phyloP scores from a whole-genome alignment of 2,113 vertebrate genomes.

The Saccopteryx bilineata region DNA sequence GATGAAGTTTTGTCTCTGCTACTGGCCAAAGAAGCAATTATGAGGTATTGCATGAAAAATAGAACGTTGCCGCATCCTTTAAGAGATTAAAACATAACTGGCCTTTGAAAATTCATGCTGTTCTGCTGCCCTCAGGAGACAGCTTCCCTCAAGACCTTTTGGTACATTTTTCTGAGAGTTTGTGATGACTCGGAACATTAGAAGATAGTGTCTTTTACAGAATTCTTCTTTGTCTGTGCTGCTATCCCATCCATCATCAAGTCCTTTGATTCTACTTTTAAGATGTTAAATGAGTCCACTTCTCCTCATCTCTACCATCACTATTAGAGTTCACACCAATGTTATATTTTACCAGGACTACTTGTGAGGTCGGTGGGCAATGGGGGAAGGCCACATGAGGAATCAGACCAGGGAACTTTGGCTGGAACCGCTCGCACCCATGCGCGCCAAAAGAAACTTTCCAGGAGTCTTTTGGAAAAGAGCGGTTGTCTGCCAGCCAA shows the following conservation, averaged over 20 bases:
- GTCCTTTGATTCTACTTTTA: neutral
- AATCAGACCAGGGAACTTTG: too few species aligned
- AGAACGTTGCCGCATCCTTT: conserved; percentile 9
- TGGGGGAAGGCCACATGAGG: too few species aligned
- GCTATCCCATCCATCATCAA: neutral
- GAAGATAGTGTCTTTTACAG: neutral
- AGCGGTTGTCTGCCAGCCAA: too few species aligned
- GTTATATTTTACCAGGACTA: neutral
- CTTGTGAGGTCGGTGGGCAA: too few species aligned
- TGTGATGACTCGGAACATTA: neutral
- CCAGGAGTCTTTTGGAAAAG: too few species aligned
- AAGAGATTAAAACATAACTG: conserved; percentile 62
- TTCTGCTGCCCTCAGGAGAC: neutral
- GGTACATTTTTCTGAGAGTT: neutral
- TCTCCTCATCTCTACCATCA: neutral
- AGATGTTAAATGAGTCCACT: neutral
- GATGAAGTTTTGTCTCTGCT: conserved; percentile 23
- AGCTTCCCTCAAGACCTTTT: neutral
- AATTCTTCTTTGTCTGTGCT: neutral
- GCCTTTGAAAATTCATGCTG: conserved; percentile 19
- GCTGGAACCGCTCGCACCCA: too few species aligned
- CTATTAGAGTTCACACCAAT: neutral
- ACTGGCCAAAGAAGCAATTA: conserved; percentile 15
- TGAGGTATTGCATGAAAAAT: neutral
- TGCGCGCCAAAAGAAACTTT: too few species aligned